Conservation (phyloP, 2,888 invertebrate species). For the Nezara viridula region DNA sequence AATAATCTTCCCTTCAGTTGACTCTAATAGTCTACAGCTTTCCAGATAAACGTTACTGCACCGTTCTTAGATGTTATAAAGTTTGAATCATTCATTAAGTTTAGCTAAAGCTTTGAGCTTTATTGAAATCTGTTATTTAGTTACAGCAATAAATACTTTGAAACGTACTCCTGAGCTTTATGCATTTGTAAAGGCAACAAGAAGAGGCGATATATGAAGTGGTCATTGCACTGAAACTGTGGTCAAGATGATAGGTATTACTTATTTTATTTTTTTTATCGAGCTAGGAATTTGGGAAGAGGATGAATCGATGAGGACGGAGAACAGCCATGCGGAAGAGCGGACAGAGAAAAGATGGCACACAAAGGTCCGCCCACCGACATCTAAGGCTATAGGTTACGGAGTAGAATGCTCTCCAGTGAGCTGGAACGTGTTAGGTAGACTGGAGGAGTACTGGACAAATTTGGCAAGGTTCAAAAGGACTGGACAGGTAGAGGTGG, state of each 20-base stretch:
- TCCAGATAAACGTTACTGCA: too few relatives aligned
- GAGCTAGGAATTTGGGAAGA: neutral
- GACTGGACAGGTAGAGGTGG: neutral
- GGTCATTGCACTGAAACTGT: too few relatives aligned
- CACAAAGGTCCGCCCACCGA: neutral
- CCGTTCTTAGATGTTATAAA: too few relatives aligned
- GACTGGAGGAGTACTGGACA: conserved; percentile 15
- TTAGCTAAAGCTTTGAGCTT: too few relatives aligned
- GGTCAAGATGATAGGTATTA: neutral
- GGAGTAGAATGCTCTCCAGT: neutral
- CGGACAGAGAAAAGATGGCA: neutral
- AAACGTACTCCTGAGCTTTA: too few relatives aligned
- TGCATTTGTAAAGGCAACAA: too few relatives aligned
- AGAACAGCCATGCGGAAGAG: neutral
- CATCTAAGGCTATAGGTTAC: conserved; percentile 32
- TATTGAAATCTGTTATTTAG: too few relatives aligned
- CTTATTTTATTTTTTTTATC: neutral
- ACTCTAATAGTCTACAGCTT: too few relatives aligned
- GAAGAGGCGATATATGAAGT: too few relatives aligned
- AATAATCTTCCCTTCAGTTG: too few relatives aligned
- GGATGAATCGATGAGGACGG: neutral
- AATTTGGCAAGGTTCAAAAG: conserved; percentile 1
- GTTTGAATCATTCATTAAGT: too few relatives aligned
- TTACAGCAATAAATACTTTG: too few relatives aligned
- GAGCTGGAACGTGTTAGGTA: conserved; percentile 33